Base-by-base conservation (phyloP, 2,113 vertebrate species). In the Aphyosemion australe region DNA sequence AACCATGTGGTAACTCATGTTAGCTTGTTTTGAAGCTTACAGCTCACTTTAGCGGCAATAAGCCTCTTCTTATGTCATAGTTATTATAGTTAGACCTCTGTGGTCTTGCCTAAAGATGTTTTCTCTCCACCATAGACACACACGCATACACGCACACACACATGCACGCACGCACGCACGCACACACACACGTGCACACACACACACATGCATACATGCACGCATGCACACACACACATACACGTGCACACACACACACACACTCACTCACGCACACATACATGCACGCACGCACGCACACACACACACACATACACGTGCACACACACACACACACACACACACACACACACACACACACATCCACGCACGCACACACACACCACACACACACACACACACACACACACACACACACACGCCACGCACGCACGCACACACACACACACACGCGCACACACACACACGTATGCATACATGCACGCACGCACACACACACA, bases 51-150 rank as follows among this genome's bases (percentile, higher is more conserved):
- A 26, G 3, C 26, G 26, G 37, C 46, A 75, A 82, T 79, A 64
- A 84, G 58, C n/a, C 13, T 61, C 60, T 73, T 78, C 49, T 62
- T 46, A 63, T 45, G 68, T 70, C 69, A 63, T 71, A 59, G 61
- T n/a, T n/a, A n/a, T n/a, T n/a, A n/a, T n/a, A 78, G 70, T n/a
- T n/a, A 80, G 76, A 63, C 54, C 26, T 59, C 55, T 53, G 6
- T 45, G 6, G 48, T 21, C 41, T n/a, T 62, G 39, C 16, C 61
- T n/a, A n/a, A n/a, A n/a, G n/a, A n/a, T n/a, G n/a, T n/a, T n/a
- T n/a, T n/a, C n/a, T n/a, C n/a, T n/a, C n/a, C n/a, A n/a, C n/a
- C n/a, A n/a, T n/a, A n/a, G n/a, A n/a, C 65, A 65, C 69, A 48
- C 14, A 19, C 45, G 18, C 14, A n/a, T 41, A 72, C 45, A 26